A percentile compares a stretch with the other conserved stretches of the same genome.
Conservation (phyloP, 2,797 vertebrate genomes). For the Threskiornis aethiopicus region DNA sequence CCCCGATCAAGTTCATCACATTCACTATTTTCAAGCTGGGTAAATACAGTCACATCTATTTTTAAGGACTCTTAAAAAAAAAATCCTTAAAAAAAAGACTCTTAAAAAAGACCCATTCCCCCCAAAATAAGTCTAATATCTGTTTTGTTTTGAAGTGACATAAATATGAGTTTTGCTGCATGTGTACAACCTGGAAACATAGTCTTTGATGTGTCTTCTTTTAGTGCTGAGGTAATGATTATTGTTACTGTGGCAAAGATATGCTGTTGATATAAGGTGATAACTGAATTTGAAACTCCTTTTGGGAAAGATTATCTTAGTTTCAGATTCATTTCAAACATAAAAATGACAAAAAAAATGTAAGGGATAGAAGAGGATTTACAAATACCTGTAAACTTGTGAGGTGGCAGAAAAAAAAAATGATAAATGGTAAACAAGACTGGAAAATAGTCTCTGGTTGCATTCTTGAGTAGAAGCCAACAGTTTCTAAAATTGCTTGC, state of each 20-base stretch:
- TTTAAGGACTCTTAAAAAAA: background rate
- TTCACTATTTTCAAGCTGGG: background rate
- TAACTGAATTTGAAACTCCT: background rate
- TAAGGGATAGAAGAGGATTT: background rate
- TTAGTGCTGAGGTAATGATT: background rate
- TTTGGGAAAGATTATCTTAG: background rate
- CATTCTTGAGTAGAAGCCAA: background rate
- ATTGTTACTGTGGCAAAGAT: background rate
- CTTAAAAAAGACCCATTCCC: accelerated
- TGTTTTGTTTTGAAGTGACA: background rate
- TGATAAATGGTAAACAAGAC: background rate
- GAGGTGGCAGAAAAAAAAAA: background rate
- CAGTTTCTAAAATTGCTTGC: background rate
- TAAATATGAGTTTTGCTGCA: background rate
- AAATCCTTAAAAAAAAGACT: background rate
- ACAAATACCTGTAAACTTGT: background rate
- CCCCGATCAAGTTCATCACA: background rate
- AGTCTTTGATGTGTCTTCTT: background rate
- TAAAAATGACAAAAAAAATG: background rate
- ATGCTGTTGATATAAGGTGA: background rate
- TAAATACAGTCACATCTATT: background rate
- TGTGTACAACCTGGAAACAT: background rate
- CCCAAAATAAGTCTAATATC: background rate
- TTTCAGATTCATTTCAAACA: background rate
- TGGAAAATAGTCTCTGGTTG: background rate